Evolutionary conservation across 1,140 invertebrate species (phyloP), one percentile per base, ranked within the genome.

Genomic region (Mycetomoellerius zeteki): DNA sequence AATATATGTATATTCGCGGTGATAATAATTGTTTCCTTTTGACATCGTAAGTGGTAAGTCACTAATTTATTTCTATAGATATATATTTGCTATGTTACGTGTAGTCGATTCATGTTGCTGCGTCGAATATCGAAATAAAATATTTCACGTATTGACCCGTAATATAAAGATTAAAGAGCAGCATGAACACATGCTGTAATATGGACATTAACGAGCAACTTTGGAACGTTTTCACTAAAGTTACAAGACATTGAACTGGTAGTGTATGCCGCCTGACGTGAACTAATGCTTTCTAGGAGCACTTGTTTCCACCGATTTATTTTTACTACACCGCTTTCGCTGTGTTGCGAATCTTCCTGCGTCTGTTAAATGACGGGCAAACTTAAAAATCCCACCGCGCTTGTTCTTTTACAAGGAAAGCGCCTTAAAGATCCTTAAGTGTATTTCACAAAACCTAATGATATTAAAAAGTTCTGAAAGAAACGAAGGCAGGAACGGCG

Each of bases 341-440:
- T n/a, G 7, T 19, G 67, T 16, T 47, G 47, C 47, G 73, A 77
- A 33, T 78, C 21, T 78, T 64, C 24, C 58, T 52, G n/a, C n/a
- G 30, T 65, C 58, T 54, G 82, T 85, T 77, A 77, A 77, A 47
- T 64, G 72, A 65, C 54, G 47, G 30, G 47, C 16, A 78, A 85
- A 64, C 73, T 85, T 85, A 78, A 85, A 85, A 85, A 85, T 85
- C 69, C 37, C 37, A 30, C 27, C 37, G 80, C 67, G 37, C 47
- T 30, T 69, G 37, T n/a, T 73, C 37, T 24, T 84, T 60, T 84
- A 75, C 54, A 84, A 82, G 80, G 27, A 75, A 73, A 84, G 80
- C 67, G 37, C 67, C 24, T 73, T 82, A 82, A 82, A 82, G 69
- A 73, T 82, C 80, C 37, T 84, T 84, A 84, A 84, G 69, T 84